Evolutionary conservation across 1,140 invertebrate genomes (phyloP).

Genomic region (Gyrodactylus salaris): DNA sequence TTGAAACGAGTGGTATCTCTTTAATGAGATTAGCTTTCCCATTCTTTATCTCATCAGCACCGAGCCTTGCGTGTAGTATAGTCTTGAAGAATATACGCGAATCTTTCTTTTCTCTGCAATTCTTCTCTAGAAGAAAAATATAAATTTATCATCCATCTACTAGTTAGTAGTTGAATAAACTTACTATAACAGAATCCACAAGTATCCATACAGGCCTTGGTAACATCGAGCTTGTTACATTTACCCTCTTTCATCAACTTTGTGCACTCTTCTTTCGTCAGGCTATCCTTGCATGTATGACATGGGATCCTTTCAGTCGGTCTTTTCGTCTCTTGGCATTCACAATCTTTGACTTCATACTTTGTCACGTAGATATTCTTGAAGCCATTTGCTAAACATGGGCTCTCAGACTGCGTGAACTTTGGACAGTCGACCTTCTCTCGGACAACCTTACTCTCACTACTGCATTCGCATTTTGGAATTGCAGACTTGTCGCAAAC

Average conservation of each 20-base stretch:
- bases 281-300: not conserved
- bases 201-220: not conserved
- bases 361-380: not conserved
- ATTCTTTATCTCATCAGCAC: not conserved
- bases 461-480: not conserved
- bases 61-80: not conserved
- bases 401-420: not conserved
- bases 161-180: not conserved
- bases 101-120: not conserved
- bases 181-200: not conserved
- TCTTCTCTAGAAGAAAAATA: not conserved
- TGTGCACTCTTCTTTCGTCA: not conserved
- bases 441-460: not conserved
- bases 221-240: not conserved
- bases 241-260: not conserved
- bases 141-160: too few relatives aligned
- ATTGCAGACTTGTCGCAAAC: not conserved
- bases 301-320: not conserved
- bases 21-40: not conserved
- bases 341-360: not conserved
- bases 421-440: not conserved
- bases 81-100: not conserved
- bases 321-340: not conserved
- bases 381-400: not conserved
- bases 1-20: not conserved